A percentile compares a stretch with the other conserved stretches of the same genome.
Evolutionary conservation across 2,113 vertebrate genomes (phyloP).

Genomic region (Anoura caudifer): DNA sequence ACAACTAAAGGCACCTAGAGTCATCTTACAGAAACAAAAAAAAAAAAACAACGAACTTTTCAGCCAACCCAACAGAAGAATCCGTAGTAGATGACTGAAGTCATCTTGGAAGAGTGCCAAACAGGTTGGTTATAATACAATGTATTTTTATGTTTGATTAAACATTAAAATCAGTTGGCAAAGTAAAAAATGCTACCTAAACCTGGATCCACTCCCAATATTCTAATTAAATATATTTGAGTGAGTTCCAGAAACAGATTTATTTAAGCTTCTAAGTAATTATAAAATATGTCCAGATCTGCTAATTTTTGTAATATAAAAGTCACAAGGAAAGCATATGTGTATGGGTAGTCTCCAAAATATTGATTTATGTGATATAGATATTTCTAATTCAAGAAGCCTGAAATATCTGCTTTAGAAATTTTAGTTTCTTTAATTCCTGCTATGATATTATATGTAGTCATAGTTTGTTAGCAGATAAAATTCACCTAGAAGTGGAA

Average conservation of each 20-base stretch:
- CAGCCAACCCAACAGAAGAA: background rate
- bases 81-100: background rate
- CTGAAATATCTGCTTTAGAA: background rate
- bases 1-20: too few species aligned
- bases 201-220: background rate
- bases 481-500: background rate
- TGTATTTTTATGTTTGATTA: background rate
- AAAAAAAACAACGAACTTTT: too few species aligned
- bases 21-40: too few species aligned
- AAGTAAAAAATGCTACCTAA: background rate
- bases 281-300: background rate
- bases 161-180: background rate
- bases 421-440: background rate
- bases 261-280: background rate
- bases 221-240: background rate
- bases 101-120: background rate
- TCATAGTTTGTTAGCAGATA: background rate
- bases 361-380: background rate
- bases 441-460: background rate
- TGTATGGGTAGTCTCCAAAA: background rate
- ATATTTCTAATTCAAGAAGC: background rate
- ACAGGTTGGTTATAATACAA: background rate
- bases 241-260: background rate
- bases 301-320: background rate
- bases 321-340: background rate